Conservation (phyloP, 1,140 invertebrate genomes). For the Euschistus heros region DNA sequence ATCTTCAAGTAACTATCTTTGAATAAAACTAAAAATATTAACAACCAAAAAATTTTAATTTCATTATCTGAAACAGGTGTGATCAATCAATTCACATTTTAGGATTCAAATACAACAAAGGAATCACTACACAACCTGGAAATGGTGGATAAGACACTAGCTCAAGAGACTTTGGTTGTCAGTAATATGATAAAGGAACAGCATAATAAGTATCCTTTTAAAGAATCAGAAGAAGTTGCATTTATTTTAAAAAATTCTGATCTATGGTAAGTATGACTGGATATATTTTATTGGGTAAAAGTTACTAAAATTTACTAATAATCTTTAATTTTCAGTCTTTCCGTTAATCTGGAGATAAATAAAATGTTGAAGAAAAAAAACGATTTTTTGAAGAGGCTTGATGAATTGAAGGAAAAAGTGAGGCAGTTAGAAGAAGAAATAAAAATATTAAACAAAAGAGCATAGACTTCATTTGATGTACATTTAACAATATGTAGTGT, state of each 20-base stretch:
- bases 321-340: no score
- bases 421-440: neutral
- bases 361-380: neutral
- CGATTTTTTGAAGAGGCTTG: no score
- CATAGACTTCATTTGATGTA: neutral
- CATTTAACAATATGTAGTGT: no score
- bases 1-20: no score
- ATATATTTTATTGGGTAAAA: no score
- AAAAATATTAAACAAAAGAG: neutral
- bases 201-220: neutral
- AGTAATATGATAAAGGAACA: neutral
- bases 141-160: neutral
- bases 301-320: no score
- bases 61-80: no score
- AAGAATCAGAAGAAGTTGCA: neutral
- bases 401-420: neutral
- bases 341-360: neutral
- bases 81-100: neutral
- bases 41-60: no score
- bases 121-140: neutral
- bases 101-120: neutral
- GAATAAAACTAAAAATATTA: no score
- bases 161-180: neutral
- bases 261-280: neutral
- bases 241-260: conserved; percentile 1